Evolutionary conservation across 2,113 vertebrate genomes (phyloP).

Genomic region (Salvelinus namaycush): DNA sequence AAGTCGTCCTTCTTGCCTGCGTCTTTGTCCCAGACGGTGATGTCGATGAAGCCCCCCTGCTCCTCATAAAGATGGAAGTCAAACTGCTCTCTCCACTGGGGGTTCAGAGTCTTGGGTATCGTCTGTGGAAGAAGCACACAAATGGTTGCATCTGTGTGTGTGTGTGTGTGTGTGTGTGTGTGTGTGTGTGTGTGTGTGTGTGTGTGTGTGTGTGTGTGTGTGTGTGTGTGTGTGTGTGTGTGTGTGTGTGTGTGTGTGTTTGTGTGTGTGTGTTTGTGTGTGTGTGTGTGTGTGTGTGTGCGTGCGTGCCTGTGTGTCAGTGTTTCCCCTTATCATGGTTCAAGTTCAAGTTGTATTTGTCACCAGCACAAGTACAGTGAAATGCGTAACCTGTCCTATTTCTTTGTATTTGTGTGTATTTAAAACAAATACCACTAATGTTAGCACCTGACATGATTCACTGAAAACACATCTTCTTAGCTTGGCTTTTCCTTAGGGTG

Average conservation of each 20-base stretch:
- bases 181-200: not conserved
- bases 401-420: not conserved
- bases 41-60: constrained; percentile 89
- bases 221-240: not conserved
- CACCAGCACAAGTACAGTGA: too few species aligned
- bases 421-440: too few species aligned
- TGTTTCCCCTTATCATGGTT: not conserved
- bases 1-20: constrained; percentile 95
- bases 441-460: too few species aligned
- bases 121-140: constrained; percentile 72
- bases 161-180: not conserved
- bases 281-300: too few species aligned
- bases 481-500: too few species aligned
- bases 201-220: not conserved
- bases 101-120: constrained; percentile 92
- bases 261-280: not conserved
- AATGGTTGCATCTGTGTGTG: not conserved
- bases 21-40: constrained; percentile 97
- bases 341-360: too few species aligned
- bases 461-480: too few species aligned
- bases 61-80: constrained; percentile 97
- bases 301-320: not conserved
- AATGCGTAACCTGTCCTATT: not conserved
- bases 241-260: not conserved
- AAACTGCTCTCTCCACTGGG: constrained; percentile 98